Conservation (phyloP, 2,797 vertebrate genomes). For the Cynodonichthys magdalenae region DNA sequence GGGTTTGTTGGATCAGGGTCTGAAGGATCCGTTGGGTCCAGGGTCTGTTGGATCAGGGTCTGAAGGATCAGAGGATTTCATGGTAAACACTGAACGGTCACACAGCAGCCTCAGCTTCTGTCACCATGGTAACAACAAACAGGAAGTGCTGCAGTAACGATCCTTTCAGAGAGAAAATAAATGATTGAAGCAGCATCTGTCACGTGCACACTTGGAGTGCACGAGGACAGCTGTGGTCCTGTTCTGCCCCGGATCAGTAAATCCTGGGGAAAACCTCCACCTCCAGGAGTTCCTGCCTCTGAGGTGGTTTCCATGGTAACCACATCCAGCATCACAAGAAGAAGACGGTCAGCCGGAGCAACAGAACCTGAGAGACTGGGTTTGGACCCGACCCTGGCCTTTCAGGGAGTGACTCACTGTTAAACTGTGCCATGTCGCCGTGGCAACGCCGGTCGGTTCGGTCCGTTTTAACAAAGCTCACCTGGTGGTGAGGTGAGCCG, state of each 20-base stretch:
- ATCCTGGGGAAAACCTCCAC: too few species aligned
- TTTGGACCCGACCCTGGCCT: slow-evolving; percentile 23
- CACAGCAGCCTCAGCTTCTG: not conserved
- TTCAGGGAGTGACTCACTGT: slow-evolving; percentile 49
- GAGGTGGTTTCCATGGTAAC: slow-evolving; percentile 10
- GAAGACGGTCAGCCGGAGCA: not conserved
- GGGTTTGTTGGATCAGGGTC: too few species aligned
- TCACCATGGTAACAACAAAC: slow-evolving; percentile 17
- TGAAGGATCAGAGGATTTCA: too few species aligned
- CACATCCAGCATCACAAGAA: slow-evolving; percentile 13
- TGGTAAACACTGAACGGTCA: too few species aligned
- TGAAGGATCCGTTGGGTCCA: too few species aligned
- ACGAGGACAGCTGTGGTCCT: slow-evolving; percentile 59
- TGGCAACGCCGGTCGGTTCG: slow-evolving; percentile 46
- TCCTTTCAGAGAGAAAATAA: slow-evolving; percentile 8
- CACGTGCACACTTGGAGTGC: slow-evolving; percentile 38
- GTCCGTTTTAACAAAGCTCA: slow-evolving; percentile 22
- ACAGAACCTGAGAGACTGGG: slow-evolving; percentile 8
- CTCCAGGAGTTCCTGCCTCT: not conserved
- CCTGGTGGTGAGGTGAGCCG: slow-evolving; percentile 26
- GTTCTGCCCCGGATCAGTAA: slow-evolving; percentile 71
- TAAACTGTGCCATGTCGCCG: slow-evolving; percentile 40
- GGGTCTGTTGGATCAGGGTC: too few species aligned
- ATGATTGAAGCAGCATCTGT: slow-evolving; percentile 59
- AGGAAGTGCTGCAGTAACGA: not conserved